Evolutionary conservation across 2,797 vertebrate genomes (phyloP).

Genomic region (Coranthus polyacanthus): DNA sequence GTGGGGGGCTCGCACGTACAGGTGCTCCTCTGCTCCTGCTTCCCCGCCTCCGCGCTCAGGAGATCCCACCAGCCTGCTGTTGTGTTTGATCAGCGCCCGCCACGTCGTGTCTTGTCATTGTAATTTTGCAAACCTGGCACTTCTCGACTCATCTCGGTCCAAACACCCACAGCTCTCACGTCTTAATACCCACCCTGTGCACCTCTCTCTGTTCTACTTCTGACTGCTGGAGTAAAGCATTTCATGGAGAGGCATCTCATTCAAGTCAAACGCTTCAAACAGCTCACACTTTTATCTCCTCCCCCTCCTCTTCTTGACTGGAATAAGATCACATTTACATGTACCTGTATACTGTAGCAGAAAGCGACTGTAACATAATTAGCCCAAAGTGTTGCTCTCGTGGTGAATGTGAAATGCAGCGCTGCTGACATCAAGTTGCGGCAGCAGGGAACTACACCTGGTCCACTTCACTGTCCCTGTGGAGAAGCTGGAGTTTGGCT

Average conservation of each 20-base stretch:
- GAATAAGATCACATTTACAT: background rate
- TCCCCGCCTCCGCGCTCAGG: slow-evolving; percentile 16
- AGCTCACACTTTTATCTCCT: background rate
- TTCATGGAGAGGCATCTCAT: slow-evolving; percentile 9
- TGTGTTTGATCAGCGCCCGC: slow-evolving; percentile 49
- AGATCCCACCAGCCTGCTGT: slow-evolving; percentile 51
- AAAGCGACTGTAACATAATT: background rate
- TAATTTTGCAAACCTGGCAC: slow-evolving; percentile 18
- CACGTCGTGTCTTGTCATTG: slow-evolving; percentile 11
- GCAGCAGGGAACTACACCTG: slow-evolving; percentile 57
- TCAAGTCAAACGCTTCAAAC: slow-evolving; percentile 2
- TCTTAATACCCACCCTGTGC: background rate
- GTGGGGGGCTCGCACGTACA: slow-evolving; percentile 28
- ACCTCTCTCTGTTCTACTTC: background rate
- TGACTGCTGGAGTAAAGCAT: too few species aligned
- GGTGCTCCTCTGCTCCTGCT: slow-evolving; percentile 53
- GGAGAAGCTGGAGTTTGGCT: background rate
- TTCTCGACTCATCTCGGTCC: slow-evolving; percentile 25
- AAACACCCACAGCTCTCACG: slow-evolving; percentile 2
- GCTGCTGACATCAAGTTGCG: slow-evolving; percentile 76
- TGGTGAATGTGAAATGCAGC: slow-evolving; percentile 22
- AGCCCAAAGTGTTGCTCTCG: background rate
- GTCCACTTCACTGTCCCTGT: background rate
- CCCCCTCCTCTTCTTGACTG: background rate
- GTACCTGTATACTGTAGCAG: background rate